Percentiles rank a stretch among this genome's conserved stretches.
phyloP scores from a whole-genome alignment of 1,140 invertebrate species.

The Rhagoletis zephyria region DNA sequence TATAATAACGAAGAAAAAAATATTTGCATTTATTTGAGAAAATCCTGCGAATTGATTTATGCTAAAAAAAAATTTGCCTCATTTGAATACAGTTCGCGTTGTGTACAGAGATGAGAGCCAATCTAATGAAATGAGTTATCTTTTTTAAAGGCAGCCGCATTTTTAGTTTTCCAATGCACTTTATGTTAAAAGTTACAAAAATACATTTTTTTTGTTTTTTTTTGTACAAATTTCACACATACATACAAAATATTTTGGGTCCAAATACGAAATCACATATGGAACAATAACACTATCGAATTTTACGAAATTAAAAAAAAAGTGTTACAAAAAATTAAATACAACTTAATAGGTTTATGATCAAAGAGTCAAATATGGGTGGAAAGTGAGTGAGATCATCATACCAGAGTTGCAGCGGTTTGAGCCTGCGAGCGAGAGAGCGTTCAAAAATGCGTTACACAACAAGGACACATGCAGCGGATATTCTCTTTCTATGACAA shows the following conservation, averaged over 20 bases:
- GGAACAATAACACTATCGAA: neutral
- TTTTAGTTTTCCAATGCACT: neutral
- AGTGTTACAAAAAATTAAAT: no score
- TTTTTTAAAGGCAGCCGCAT: neutral
- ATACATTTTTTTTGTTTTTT: no score
- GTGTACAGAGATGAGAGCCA: slow-evolving; percentile 17
- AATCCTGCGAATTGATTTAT: no score
- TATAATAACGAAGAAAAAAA: no score
- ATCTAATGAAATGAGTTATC: neutral
- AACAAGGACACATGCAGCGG: neutral
- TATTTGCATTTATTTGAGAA: no score
- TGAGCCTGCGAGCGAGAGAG: slow-evolving; percentile 42
- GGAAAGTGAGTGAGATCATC: neutral
- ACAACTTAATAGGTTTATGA: no score
- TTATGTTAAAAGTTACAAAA: no score
- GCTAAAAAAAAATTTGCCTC: no score
- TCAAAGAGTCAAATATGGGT: no score
- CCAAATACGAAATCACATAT: no score
- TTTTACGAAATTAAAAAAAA: neutral
- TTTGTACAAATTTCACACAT: no score
- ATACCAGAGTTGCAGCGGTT: neutral
- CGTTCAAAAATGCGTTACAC: slow-evolving; percentile 15
- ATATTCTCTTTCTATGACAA: neutral
- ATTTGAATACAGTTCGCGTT: neutral
- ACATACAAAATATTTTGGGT: neutral